Percentiles rank a stretch among this genome's conserved stretches.
Conservation (phyloP, 2,888 invertebrate species). For the Limenitis camilla region DNA sequence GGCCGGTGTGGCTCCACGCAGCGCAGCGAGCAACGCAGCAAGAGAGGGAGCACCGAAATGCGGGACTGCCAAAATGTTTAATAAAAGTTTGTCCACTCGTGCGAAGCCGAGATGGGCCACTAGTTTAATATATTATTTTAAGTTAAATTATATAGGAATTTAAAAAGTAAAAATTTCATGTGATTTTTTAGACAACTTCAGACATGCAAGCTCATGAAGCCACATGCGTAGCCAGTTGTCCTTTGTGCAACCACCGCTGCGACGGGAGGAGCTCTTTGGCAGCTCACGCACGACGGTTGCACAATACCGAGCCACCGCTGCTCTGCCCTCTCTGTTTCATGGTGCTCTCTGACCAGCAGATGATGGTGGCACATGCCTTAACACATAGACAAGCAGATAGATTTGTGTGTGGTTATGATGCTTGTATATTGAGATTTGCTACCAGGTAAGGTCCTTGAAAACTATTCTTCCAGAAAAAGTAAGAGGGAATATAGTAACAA, state of each 20-base stretch:
- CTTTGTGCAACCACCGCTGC: constrained; percentile 20
- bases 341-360: constrained; percentile 28
- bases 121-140: no score
- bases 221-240: constrained; percentile 27
- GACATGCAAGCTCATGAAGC: not conserved
- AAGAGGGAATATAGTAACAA: no score
- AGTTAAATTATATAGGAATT: no score
- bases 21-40: no score
- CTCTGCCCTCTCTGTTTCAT: constrained; percentile 46
- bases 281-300: constrained; percentile 32
- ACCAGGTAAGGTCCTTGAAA: constrained; percentile 35
- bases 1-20: no score
- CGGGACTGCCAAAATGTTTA: no score
- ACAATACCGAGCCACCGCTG: constrained; percentile 28
- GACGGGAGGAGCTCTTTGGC: constrained; percentile 30
- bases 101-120: no score
- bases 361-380: constrained; percentile 47
- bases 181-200: no score
- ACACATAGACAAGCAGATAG: constrained; percentile 49
- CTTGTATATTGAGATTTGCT: constrained; percentile 57
- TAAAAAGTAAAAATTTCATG: no score
- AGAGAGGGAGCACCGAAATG: no score
- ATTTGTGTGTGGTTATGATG: constrained; percentile 62
- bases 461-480: no score
- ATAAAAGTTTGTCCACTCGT: no score